Conservation (phyloP, 2,888 invertebrate species). For the Rugalucina vietnamica region DNA sequence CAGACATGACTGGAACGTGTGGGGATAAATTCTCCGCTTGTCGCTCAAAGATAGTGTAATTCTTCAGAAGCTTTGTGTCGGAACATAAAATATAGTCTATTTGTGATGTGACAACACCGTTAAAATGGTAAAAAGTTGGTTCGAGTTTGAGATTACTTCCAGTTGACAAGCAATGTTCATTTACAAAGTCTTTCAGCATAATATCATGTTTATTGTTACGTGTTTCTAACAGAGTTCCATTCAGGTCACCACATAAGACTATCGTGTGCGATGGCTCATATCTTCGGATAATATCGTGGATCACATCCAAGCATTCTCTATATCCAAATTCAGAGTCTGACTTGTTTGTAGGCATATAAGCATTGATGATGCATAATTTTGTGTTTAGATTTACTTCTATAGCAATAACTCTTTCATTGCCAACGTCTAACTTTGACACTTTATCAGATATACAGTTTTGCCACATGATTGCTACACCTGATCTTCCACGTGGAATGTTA, state of each 20-base stretch:
- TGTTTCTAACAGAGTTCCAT: background rate
- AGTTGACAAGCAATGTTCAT: background rate
- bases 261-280: background rate
- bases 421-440: background rate
- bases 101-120: background rate
- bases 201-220: slow-evolving; percentile 2
- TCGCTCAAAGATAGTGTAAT: no score
- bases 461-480: background rate
- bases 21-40: no score
- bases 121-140: background rate
- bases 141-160: background rate
- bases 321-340: background rate
- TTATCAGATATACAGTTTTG: background rate
- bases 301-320: background rate
- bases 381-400: background rate
- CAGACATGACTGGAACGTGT: no score
- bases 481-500: background rate
- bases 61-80: no score
- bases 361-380: background rate
- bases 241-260: background rate
- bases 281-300: background rate
- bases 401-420: background rate
- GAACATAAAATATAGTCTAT: no score
- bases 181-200: background rate
- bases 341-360: background rate